These are phyloP conservation scores for Epinephelus coioides DNA, from an alignment of 2,797 vertebrate species.

Conservation along the genomic window DNA sequence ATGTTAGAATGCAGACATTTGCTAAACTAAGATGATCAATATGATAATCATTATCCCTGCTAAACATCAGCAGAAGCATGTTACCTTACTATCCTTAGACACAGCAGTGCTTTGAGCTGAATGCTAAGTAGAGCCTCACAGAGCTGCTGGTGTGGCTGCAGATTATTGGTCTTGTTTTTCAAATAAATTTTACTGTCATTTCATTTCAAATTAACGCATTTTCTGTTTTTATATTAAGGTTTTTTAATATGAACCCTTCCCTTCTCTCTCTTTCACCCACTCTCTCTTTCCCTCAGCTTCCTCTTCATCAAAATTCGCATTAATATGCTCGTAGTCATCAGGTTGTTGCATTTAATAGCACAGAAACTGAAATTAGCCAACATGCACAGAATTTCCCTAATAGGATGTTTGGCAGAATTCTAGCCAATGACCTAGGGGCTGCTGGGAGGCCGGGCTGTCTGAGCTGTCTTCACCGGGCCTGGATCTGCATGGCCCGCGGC, in stretches of 20 bases:
- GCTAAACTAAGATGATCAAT: no score
- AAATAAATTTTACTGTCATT: background rate
- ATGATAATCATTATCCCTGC: no score
- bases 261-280: background rate
- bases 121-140: no score
- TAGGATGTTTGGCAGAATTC: constrained; percentile 48
- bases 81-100: background rate
- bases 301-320: constrained; percentile 29
- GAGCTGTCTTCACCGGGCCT: constrained; percentile 46
- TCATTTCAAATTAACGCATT: background rate
- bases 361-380: constrained; percentile 23
- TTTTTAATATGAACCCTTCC: background rate
- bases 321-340: constrained; percentile 28
- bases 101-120: no score
- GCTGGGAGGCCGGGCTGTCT: constrained; percentile 52
- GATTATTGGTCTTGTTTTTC: background rate
- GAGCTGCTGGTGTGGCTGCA: background rate
- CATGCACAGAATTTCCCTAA: constrained; percentile 36
- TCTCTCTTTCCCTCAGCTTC: background rate
- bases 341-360: constrained; percentile 34
- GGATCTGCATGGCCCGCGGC: constrained; percentile 40
- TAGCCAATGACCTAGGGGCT: constrained; percentile 59
- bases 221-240: background rate
- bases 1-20: no score
- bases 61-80: background rate